A percentile compares a stretch with the other conserved stretches of the same genome.
These are phyloP conservation scores for Spinus pinus DNA, from an alignment of 2,797 vertebrate genomes.

Conservation along the genomic window DNA sequence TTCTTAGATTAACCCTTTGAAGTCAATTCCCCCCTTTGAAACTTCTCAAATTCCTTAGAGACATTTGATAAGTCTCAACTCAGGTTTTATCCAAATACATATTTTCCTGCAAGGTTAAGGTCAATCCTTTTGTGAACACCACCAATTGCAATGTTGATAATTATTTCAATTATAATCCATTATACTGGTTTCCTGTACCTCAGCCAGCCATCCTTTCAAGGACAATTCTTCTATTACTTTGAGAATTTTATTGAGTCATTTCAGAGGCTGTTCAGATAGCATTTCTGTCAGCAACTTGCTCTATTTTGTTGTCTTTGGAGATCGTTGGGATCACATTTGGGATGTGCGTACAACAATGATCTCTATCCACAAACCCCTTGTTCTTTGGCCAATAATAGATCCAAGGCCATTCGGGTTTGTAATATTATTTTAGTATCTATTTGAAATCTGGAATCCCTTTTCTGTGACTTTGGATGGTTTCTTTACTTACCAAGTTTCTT, in stretches of 20 bases:
- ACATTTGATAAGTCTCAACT: background rate
- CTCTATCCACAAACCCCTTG: background rate
- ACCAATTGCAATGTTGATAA: background rate
- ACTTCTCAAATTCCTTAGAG: background rate
- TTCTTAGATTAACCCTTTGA: background rate
- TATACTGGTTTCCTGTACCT: background rate
- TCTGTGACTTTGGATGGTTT: background rate
- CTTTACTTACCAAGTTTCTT: background rate
- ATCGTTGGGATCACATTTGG: background rate
- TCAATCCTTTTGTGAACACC: fast-evolving
- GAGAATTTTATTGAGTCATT: background rate
- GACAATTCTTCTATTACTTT: too few relatives aligned
- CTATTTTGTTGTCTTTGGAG: background rate
- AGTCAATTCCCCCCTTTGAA: background rate
- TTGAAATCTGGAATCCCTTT: background rate
- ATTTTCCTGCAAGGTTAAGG: background rate
- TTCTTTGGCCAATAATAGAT: background rate
- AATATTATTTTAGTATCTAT: background rate
- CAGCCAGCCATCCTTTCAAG: background rate
- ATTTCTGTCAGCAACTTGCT: background rate
- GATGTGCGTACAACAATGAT: background rate
- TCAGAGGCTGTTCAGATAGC: background rate
- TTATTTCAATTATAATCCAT: background rate
- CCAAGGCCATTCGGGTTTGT: background rate
- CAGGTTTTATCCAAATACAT: background rate